phyloP scores from a whole-genome alignment of 35 echinoderm and acorn worm species.

The Stichopus chloronotus region DNA sequence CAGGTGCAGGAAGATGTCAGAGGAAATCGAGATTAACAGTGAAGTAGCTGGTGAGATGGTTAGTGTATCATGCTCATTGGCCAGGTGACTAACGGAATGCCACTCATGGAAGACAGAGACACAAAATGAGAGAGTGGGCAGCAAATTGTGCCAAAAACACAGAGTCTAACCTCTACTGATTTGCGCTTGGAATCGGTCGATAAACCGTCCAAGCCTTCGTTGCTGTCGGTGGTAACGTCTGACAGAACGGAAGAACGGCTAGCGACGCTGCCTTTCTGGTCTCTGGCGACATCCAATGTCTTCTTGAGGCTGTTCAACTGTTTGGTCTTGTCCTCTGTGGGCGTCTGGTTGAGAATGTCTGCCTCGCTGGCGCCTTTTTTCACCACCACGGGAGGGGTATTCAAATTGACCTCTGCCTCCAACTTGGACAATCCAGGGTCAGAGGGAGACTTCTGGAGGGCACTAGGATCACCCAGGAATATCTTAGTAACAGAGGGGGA shows the following conservation, averaged over 20 bases:
- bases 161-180: constrained; percentile 50
- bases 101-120: neutral
- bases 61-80: neutral
- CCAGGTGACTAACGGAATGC: neutral
- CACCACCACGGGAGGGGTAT: neutral
- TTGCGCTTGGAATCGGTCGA: constrained; percentile 44
- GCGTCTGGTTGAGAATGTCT: neutral
- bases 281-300: neutral
- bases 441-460: constrained; percentile 32
- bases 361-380: neutral
- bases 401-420: neutral
- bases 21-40: too few species aligned
- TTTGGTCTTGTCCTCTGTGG: neutral
- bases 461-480: constrained; percentile 24
- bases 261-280: constrained; percentile 39
- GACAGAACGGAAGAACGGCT: neutral
- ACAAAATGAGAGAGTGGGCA: neutral
- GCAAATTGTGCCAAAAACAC: neutral
- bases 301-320: constrained; percentile 26
- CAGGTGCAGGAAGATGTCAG: too few species aligned
- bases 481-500: neutral
- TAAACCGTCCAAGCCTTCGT: neutral
- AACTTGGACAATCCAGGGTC: constrained; percentile 17
- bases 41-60: neutral
- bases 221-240: constrained; percentile 15